These are phyloP conservation scores for Peromyscus polionotus DNA, from an alignment of 2,113 vertebrate species.

Conservation along the genomic window DNA sequence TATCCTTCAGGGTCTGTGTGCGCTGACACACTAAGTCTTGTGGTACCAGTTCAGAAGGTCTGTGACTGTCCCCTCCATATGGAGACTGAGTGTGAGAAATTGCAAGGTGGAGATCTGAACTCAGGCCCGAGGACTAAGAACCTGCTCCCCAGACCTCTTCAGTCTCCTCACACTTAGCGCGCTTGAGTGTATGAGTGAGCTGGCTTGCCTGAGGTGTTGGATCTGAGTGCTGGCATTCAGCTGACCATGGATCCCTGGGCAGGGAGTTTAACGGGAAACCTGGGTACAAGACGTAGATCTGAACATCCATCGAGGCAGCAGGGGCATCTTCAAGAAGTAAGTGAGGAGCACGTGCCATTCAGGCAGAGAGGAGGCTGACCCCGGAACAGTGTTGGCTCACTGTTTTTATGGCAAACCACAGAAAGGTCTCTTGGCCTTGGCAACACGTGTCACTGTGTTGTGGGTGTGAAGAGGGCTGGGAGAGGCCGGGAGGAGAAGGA, in stretches of 20 bases:
- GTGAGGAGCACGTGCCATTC: fast-evolving
- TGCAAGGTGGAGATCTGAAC: neutral
- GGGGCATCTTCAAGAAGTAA: neutral
- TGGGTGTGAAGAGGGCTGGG: neutral
- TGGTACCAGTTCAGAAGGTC: fast-evolving
- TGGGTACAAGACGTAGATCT: neutral
- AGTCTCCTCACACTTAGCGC: neutral
- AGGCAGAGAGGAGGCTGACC: no score
- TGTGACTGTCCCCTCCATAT: fast-evolving
- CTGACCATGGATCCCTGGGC: fast-evolving
- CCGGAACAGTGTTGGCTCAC: neutral
- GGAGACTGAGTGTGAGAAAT: neutral
- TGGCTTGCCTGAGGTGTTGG: neutral
- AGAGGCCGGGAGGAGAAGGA: neutral
- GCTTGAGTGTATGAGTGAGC: neutral
- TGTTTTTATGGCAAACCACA: no score
- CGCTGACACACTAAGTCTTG: neutral
- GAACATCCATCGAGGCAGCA: fast-evolving
- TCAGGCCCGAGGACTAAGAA: neutral
- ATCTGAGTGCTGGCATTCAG: neutral
- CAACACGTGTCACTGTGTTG: neutral
- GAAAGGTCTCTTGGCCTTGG: neutral
- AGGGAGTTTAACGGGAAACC: neutral
- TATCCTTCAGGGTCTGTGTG: fast-evolving
- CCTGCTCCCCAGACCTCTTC: neutral